Evolutionary conservation across 2,797 vertebrate genomes (phyloP).

Genomic region (Gallinago solitaria): DNA sequence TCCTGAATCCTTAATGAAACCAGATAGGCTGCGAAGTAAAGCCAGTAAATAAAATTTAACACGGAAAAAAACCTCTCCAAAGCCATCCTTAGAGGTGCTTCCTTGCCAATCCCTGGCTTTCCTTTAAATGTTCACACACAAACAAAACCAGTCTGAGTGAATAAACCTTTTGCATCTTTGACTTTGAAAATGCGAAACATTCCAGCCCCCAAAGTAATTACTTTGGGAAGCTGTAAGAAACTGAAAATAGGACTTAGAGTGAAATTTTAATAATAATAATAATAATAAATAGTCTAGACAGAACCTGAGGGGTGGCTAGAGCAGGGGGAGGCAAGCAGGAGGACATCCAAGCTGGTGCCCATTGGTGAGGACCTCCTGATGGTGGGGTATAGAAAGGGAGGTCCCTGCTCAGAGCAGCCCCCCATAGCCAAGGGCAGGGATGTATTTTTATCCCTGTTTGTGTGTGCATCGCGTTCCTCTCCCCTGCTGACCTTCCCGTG

Average conservation of each 20-base stretch:
- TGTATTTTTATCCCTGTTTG: neutral
- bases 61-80: neutral
- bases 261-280: neutral
- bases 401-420: fast-evolving
- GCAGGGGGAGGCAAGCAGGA: neutral
- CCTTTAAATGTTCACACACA: neutral
- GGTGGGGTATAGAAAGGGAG: fast-evolving
- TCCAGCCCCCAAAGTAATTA: neutral
- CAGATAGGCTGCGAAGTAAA: neutral
- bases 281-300: neutral
- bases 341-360: too few species aligned
- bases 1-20: neutral
- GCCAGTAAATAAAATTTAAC: neutral
- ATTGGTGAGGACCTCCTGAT: fast-evolving
- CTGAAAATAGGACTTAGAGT: neutral
- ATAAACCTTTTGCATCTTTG: neutral
- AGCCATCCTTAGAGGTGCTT: neutral
- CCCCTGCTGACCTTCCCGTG: neutral
- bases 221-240: neutral
- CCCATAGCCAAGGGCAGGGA: neutral
- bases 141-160: neutral
- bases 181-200: fast-evolving
- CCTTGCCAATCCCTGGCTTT: neutral
- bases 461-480: neutral
- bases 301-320: neutral